phyloP scores from a whole-genome alignment of 1,140 invertebrate species.

The Drusus annulatus region DNA sequence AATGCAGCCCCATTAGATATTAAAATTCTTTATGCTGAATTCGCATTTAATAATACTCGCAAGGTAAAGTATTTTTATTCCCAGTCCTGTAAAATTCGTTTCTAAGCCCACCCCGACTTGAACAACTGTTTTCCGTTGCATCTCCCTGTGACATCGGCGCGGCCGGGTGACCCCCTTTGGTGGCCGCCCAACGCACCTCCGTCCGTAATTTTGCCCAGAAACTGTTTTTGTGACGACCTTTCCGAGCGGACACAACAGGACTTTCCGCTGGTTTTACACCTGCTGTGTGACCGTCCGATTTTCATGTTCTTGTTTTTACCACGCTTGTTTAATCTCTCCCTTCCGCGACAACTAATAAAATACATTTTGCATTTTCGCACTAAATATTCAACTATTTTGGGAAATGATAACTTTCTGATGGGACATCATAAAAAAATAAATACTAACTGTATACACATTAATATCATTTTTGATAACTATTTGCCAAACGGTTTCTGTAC shows the following conservation, averaged over 20 bases:
- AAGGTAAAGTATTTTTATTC: no score
- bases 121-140: conserved; percentile 19
- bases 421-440: no score
- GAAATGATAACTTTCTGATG: no score
- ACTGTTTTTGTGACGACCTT: conserved; percentile 13
- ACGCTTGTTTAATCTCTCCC: background rate
- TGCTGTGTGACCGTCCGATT: conserved; percentile 7
- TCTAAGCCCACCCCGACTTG: background rate
- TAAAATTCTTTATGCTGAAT: no score
- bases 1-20: no score
- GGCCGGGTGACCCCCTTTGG: background rate
- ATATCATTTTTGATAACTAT: no score
- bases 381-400: no score
- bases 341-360: background rate
- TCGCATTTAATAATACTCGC: no score
- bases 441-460: no score
- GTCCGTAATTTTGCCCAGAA: conserved; percentile 23
- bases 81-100: no score
- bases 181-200: conserved; percentile 1
- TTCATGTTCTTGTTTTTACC: background rate
- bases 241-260: background rate
- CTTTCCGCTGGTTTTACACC: conserved; percentile 17
- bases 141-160: background rate
- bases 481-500: no score
- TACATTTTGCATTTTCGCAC: no score